These are phyloP conservation scores for Vireo griseus DNA, from an alignment of 2,797 vertebrate species.

Conservation along the genomic window DNA sequence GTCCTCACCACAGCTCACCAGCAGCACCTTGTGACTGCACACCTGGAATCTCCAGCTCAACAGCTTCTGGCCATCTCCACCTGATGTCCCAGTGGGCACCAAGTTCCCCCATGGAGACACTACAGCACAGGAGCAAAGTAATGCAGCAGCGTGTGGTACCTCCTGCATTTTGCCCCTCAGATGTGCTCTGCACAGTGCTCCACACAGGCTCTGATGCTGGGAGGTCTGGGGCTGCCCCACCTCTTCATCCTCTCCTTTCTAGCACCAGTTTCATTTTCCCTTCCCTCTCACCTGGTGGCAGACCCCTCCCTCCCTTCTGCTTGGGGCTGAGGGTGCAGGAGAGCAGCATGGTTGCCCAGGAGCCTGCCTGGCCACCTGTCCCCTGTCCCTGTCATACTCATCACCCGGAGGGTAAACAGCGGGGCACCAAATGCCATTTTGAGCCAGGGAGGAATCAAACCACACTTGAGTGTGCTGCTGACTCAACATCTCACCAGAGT, in stretches of 20 bases:
- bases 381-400: background rate
- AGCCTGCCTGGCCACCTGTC: accelerated
- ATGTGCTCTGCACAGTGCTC: background rate
- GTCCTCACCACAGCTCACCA: background rate
- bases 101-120: background rate
- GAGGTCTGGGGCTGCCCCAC: background rate
- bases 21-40: background rate
- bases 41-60: background rate
- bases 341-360: background rate
- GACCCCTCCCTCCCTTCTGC: background rate
- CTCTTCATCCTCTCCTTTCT: background rate
- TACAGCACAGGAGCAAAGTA: background rate
- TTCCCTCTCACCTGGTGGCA: background rate
- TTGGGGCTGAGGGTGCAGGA: background rate
- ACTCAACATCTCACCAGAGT: background rate
- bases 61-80: background rate
- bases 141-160: accelerated
- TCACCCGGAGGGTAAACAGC: background rate
- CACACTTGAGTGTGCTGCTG: accelerated
- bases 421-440: background rate
- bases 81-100: background rate
- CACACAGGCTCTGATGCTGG: accelerated
- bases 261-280: background rate
- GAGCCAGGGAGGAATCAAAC: background rate
- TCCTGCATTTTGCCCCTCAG: background rate